A percentile compares a stretch with the other conserved stretches of the same genome.
phyloP scores from a whole-genome alignment of 2,113 vertebrate genomes.

The Tursiops truncatus region DNA sequence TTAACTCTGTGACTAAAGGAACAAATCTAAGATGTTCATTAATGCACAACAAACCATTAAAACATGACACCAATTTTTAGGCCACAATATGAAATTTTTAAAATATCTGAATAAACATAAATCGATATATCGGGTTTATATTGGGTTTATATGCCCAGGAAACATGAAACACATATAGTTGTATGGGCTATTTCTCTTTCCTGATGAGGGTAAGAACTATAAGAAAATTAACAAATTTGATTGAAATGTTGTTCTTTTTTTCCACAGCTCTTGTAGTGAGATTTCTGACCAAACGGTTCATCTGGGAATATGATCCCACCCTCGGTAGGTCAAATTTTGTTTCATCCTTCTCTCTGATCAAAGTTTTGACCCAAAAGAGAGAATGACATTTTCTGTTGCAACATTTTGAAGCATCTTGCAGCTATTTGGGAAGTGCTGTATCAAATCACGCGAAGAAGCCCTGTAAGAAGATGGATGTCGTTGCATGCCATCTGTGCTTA shows the following conservation, averaged over 20 bases:
- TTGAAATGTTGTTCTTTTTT: constrained; percentile 56
- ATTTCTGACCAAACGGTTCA: constrained; percentile 97
- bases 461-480: background rate
- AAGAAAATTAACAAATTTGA: background rate
- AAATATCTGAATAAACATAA: background rate
- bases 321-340: constrained; percentile 88
- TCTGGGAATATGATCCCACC: constrained; percentile 99
- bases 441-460: background rate
- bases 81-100: background rate
- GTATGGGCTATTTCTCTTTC: background rate
- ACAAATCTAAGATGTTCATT: background rate
- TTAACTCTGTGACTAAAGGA: background rate
- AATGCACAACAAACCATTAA: background rate
- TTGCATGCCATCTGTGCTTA: background rate
- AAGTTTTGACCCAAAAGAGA: background rate
- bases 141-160: background rate
- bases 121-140: background rate
- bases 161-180: background rate
- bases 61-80: background rate
- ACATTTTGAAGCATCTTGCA: background rate
- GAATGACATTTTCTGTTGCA: background rate
- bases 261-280: constrained; percentile 94
- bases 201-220: background rate
- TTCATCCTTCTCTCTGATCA: background rate
- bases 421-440: background rate